A percentile compares a stretch with the other conserved stretches of the same genome.
phyloP scores from a whole-genome alignment of 64 coral and sea anemone species.

The Dendronephthya gigantea region DNA sequence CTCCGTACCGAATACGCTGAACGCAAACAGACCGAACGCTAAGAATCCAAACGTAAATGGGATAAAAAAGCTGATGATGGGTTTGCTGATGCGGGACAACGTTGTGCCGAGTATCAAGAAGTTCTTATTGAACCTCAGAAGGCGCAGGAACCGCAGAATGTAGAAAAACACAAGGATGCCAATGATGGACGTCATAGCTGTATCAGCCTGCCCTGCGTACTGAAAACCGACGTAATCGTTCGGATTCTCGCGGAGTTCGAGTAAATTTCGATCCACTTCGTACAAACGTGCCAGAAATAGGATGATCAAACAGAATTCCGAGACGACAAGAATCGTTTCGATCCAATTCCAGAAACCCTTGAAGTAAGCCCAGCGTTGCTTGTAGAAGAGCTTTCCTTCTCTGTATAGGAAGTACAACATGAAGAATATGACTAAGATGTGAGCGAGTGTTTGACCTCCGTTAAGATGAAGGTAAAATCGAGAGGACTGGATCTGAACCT shows the following conservation, averaged over 20 bases:
- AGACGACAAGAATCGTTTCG: conserved; percentile 55
- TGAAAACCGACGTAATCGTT: conserved; percentile 87
- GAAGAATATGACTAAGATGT: conserved; percentile 20
- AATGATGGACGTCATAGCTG: conserved; percentile 43
- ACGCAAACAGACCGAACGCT: conserved; percentile 38
- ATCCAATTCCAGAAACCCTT: conserved; percentile 94
- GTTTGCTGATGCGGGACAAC: conserved; percentile 44
- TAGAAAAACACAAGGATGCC: conserved; percentile 72
- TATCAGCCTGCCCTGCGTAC: conserved; percentile 66
- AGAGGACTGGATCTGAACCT: conserved; percentile 31
- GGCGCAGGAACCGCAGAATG: conserved; percentile 61
- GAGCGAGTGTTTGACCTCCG: conserved; percentile 30
- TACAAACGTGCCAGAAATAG: conserved; percentile 64
- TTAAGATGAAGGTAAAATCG: conserved; percentile 44
- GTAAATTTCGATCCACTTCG: conserved; percentile 54
- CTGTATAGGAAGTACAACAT: conserved; percentile 83
- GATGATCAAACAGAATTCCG: conserved; percentile 48
- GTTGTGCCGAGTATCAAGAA: conserved; percentile 51
- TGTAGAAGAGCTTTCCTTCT: conserved; percentile 62
- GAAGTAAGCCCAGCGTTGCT: conserved; percentile 54
- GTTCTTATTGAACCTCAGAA: conserved; percentile 66
- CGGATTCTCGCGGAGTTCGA: conserved; percentile 55
- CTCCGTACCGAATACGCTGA: conserved; percentile 36
- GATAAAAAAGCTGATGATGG: conserved; percentile 42
- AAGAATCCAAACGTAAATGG: conserved; percentile 49